Conservation (phyloP, 2,797 vertebrate genomes). For the Pteronotus mesoamericanus region DNA sequence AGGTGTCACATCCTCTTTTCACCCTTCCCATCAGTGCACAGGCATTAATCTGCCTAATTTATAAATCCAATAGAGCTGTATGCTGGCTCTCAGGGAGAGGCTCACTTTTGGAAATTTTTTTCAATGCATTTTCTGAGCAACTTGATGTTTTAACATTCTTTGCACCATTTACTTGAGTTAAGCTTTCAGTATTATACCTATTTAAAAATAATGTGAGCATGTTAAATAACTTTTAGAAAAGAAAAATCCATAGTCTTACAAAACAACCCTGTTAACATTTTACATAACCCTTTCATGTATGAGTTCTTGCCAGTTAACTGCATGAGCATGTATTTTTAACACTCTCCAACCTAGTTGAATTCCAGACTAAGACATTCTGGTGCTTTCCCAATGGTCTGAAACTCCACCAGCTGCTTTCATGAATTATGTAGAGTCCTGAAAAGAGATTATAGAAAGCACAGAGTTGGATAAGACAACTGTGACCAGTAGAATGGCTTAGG, state of each 20-base stretch:
- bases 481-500: background rate
- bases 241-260: background rate
- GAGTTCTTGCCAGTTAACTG: background rate
- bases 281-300: background rate
- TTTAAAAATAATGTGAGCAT: background rate
- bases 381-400: background rate
- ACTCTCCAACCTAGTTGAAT: background rate
- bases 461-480: background rate
- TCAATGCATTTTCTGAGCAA: background rate
- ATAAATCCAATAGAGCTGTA: background rate
- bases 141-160: background rate
- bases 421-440: background rate
- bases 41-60: constrained; percentile 29
- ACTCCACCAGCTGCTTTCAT: background rate
- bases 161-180: background rate
- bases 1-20: background rate
- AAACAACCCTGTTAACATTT: background rate
- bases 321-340: background rate
- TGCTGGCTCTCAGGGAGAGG: background rate
- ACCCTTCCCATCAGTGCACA: background rate
- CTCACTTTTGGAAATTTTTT: background rate
- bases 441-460: background rate
- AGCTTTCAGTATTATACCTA: constrained; percentile 24
- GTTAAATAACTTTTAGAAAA: background rate
- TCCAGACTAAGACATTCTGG: background rate